Evolutionary conservation across 2,113 vertebrate species (phyloP).

Genomic region (Syrmaticus mikado): DNA sequence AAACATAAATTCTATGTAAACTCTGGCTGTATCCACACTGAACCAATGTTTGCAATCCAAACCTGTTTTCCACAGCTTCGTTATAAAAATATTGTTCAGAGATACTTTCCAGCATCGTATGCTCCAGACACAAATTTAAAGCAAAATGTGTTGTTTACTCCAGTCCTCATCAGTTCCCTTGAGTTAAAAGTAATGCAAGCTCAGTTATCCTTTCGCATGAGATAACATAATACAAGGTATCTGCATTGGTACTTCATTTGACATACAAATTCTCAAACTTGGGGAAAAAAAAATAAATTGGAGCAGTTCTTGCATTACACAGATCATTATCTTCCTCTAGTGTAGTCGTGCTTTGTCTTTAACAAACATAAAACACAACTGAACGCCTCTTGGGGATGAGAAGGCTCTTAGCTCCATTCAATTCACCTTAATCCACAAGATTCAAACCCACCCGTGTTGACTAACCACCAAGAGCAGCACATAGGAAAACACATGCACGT

Average conservation of each 20-base stretch:
- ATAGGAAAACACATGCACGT: fast-evolving
- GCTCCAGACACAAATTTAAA: background rate
- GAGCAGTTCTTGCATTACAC: fast-evolving
- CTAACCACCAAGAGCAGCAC: fast-evolving
- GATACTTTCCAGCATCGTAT: background rate
- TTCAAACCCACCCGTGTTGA: background rate
- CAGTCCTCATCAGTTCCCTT: background rate
- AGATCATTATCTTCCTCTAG: background rate
- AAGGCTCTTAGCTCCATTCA: background rate
- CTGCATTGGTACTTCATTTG: background rate
- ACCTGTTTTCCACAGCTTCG: background rate
- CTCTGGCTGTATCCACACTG: background rate
- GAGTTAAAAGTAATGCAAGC: background rate
- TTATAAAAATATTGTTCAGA: background rate
- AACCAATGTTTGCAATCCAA: background rate
- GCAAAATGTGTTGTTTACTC: background rate
- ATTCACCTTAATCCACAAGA: background rate
- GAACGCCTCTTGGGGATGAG: background rate
- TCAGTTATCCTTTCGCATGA: background rate
- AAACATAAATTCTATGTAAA: background rate
- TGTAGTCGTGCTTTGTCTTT: background rate
- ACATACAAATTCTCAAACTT: background rate
- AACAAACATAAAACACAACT: background rate
- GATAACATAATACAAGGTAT: background rate
- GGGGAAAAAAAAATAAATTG: background rate